These are phyloP conservation scores for Diarsia mendica DNA, from an alignment of 2,888 invertebrate genomes.

Conservation along the genomic window DNA sequence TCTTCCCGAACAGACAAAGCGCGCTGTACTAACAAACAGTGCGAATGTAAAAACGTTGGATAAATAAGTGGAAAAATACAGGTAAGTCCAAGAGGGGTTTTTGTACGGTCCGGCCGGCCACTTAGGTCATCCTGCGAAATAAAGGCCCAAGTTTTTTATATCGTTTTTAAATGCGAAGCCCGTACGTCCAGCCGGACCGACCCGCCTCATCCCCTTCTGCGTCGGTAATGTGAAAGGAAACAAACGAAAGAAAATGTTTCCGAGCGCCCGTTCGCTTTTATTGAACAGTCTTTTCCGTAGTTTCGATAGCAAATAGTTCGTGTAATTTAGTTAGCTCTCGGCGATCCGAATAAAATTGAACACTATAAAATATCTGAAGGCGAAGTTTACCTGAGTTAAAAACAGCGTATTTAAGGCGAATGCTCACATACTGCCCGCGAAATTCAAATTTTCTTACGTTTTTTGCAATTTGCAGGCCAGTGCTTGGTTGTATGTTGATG, in stretches of 20 bases:
- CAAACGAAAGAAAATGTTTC: conserved; percentile 90
- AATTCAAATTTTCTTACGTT: too few relatives aligned
- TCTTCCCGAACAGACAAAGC: conserved; percentile 89
- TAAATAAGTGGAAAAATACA: conserved; percentile 91
- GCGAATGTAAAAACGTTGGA: conserved; percentile 89
- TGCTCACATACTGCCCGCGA: too few relatives aligned
- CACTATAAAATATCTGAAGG: conserved; percentile 75
- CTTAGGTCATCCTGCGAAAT: conserved; percentile 90
- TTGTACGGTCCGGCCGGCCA: conserved; percentile 89
- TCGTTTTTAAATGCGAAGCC: conserved; percentile 89
- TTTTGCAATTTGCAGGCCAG: too few relatives aligned
- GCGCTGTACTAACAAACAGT: conserved; percentile 87
- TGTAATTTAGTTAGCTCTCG: conserved; percentile 86
- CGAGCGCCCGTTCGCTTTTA: conserved; percentile 86
- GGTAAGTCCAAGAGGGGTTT: conserved; percentile 89
- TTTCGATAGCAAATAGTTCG: conserved; percentile 89
- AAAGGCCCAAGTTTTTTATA: conserved; percentile 89
- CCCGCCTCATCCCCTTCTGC: conserved; percentile 85
- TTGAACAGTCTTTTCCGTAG: conserved; percentile 85
- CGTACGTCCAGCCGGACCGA: conserved; percentile 83
- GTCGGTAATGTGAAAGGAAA: conserved; percentile 89
- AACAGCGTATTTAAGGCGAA: conserved; percentile 73
- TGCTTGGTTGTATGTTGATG: too few relatives aligned
- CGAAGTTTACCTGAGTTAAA: conserved; percentile 75
- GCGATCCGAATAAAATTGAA: conserved; percentile 77